Evolutionary conservation across 2,797 vertebrate genomes (phyloP).

Genomic region (Helarctos malayanus): DNA sequence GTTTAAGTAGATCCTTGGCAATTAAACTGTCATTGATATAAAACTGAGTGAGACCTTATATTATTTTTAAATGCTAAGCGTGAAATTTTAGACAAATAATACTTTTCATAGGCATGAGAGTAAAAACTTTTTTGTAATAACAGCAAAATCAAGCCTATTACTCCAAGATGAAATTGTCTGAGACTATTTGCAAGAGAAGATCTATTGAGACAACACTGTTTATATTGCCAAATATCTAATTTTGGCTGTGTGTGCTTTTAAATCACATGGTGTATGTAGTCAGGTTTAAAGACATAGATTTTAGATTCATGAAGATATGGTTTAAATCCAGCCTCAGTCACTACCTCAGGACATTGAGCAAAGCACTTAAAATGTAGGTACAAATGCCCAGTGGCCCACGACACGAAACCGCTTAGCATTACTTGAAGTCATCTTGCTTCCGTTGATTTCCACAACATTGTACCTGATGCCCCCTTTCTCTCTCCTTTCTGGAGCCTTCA

Average conservation of each 20-base stretch:
- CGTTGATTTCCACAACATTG: not conserved
- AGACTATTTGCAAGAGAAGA: slow-evolving; percentile 46
- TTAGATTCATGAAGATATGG: not conserved
- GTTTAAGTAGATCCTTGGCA: slow-evolving; percentile 15
- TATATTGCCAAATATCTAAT: slow-evolving; percentile 7
- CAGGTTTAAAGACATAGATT: not conserved
- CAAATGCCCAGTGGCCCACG: not conserved
- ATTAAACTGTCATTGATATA: slow-evolving; percentile 40
- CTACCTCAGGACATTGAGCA: not conserved
- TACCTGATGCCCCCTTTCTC: not conserved
- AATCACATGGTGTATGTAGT: not conserved
- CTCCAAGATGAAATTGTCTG: not conserved
- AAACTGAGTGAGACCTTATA: not conserved
- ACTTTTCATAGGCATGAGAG: slow-evolving; percentile 11
- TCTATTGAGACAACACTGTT: not conserved
- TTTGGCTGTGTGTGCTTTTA: not conserved
- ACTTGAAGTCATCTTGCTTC: no score
- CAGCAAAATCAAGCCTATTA: slow-evolving; percentile 4
- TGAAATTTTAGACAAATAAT: slow-evolving; percentile 34
- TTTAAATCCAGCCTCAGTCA: not conserved
- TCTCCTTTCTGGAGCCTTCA: not conserved
- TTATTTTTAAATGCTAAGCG: slow-evolving; percentile 60
- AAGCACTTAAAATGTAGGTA: not conserved
- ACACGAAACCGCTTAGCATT: not conserved
- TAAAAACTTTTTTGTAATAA: slow-evolving; percentile 42